phyloP scores from a whole-genome alignment of 2,888 invertebrate species.

The Caenorhabditis japonica region DNA sequence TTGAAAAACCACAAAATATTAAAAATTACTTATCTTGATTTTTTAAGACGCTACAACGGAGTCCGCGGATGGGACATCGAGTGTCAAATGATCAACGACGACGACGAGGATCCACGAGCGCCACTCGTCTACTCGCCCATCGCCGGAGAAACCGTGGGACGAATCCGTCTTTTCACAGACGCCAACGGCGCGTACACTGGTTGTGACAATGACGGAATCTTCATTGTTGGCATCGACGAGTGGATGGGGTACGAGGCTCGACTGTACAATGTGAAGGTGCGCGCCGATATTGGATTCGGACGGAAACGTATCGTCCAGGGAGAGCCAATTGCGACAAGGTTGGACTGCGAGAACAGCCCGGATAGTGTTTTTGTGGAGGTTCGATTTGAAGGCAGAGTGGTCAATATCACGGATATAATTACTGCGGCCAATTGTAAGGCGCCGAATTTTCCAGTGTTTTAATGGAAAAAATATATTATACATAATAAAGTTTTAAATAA shows the following conservation, averaged over 20 bases:
- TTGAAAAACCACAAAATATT: conserved; percentile 6
- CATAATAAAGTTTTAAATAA: too few species aligned
- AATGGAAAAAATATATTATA: too few species aligned
- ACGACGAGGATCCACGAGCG: conserved; percentile 64
- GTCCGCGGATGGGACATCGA: conserved; percentile 75
- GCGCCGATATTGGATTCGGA: conserved; percentile 70
- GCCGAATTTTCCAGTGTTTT: conserved; percentile 52
- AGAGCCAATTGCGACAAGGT: conserved; percentile 66
- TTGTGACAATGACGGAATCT: conserved; percentile 76
- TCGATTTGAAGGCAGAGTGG: conserved; percentile 72
- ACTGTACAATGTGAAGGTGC: conserved; percentile 74
- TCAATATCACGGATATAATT: conserved; percentile 74
- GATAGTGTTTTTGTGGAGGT: conserved; percentile 75
- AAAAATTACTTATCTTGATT: too few species aligned
- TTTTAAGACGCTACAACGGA: conserved; percentile 71
- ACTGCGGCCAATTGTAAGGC: conserved; percentile 70
- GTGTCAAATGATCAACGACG: conserved; percentile 69
- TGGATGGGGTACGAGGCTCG: conserved; percentile 75
- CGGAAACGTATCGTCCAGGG: conserved; percentile 71
- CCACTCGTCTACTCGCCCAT: conserved; percentile 74
- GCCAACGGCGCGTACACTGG: conserved; percentile 68
- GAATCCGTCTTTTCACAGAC: conserved; percentile 67
- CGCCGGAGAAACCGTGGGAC: conserved; percentile 64
- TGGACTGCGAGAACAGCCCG: conserved; percentile 68
- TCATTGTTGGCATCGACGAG: conserved; percentile 74